These are phyloP conservation scores for Chrysodeixis includens DNA, from an alignment of 2,888 invertebrate species.

Conservation along the genomic window DNA sequence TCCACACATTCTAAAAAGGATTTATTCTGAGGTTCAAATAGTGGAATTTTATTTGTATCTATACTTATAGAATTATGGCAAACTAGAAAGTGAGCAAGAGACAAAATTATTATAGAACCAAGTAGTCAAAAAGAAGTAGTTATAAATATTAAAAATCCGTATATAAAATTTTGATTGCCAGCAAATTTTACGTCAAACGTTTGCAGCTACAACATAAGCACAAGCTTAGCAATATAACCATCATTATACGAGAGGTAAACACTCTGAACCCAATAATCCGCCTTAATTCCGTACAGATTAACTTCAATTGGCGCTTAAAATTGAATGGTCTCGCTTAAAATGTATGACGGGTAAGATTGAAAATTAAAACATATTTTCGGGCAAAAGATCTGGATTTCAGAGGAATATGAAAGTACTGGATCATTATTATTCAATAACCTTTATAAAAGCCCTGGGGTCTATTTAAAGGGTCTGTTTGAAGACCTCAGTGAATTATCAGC, in stretches of 20 bases:
- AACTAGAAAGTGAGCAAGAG: no score
- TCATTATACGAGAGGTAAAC: conserved; percentile 3
- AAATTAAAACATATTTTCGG: conserved; percentile 1
- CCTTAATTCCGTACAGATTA: not conserved
- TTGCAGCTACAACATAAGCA: no score
- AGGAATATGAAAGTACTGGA: not conserved
- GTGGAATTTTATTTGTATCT: not conserved
- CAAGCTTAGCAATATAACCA: not conserved
- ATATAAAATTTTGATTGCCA: not conserved
- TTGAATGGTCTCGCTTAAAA: not conserved
- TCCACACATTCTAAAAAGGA: not conserved
- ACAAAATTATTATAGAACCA: no score
- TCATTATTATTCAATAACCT: conserved; percentile 44
- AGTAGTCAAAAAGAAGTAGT: no score
- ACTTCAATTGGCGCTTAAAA: not conserved
- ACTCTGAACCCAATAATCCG: not conserved
- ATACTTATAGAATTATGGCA: no score
- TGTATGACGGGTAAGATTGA: not conserved
- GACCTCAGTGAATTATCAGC: conserved; percentile 28
- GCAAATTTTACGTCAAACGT: not conserved
- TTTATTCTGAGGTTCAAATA: not conserved
- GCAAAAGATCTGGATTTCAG: not conserved
- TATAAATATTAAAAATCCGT: not conserved
- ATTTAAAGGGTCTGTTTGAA: conserved; percentile 39
- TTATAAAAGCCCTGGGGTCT: conserved; percentile 21